These are phyloP conservation scores for Blennius ocellaris DNA, from an alignment of 2,113 vertebrate species.

Conservation along the genomic window DNA sequence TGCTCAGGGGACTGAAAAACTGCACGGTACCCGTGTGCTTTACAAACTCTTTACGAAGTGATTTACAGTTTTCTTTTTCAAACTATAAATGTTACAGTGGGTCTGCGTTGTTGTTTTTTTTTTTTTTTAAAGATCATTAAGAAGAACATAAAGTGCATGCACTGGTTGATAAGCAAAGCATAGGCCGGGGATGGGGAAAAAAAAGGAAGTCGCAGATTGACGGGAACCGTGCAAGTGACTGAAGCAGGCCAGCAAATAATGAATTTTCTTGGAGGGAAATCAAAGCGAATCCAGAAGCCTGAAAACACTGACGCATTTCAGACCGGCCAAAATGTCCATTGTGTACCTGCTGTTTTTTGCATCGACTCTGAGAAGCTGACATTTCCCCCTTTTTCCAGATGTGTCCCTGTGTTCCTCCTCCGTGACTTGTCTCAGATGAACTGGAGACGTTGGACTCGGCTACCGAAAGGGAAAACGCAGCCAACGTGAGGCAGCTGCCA, in stretches of 20 bases:
- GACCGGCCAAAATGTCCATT: constrained; percentile 69
- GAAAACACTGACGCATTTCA: constrained; percentile 66
- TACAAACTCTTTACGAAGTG: constrained; percentile 39
- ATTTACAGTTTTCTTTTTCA: constrained; percentile 41
- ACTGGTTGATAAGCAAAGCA: constrained; percentile 16
- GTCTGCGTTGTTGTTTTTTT: too few relatives aligned
- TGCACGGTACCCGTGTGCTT: constrained; percentile 32
- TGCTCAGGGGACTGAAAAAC: constrained; percentile 47
- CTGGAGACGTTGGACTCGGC: constrained; percentile 60
- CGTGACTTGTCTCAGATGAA: constrained; percentile 69
- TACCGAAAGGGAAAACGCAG: constrained; percentile 40
- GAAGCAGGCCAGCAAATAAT: constrained; percentile 62
- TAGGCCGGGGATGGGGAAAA: constrained; percentile 31
- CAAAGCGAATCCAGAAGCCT: constrained; percentile 62
- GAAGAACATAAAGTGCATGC: constrained; percentile 20
- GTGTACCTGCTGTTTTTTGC: constrained; percentile 81
- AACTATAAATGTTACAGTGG: constrained; percentile 1
- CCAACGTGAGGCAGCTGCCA: constrained; percentile 58
- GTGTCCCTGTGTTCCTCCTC: constrained; percentile 64
- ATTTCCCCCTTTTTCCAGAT: constrained; percentile 76
- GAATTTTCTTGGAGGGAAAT: constrained; percentile 64
- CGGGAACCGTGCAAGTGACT: constrained; percentile 47
- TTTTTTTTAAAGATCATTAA: constrained; percentile 19
- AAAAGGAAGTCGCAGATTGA: constrained; percentile 52
- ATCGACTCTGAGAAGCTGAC: constrained; percentile 70